Evolutionary conservation across 2,888 invertebrate genomes (phyloP), one percentile per base, ranked within the genome.

Genomic region (Cyclophora albipunctata): DNA sequence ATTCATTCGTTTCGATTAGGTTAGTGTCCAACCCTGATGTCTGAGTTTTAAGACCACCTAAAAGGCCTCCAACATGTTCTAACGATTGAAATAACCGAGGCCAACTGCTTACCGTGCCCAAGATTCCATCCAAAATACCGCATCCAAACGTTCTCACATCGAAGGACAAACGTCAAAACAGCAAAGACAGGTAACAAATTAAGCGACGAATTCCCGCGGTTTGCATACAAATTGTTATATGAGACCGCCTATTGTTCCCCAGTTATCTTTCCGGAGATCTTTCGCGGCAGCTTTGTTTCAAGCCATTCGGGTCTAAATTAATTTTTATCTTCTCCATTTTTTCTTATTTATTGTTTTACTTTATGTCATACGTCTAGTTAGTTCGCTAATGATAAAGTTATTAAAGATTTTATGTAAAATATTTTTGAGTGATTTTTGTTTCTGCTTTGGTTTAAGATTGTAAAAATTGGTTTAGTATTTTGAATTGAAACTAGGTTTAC

Each of bases 141-240:
- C 49, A 63, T 72, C 67, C 58, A 66, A 37, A 7, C 40, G 20
- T 44, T 46, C 2, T 40, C 4, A 46, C 3, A 34, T 50, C 42
- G 34, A 37, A 45, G 47, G 41, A 48, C 51, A 69, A 65, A 71
- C 62, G 71, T 77, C 75, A 68, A 75, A 75, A 67, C 59, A 37
- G 58, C 63, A 71, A 66, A 75, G 69, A 79, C 80, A 79, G 69
- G 72, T 63, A 75, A 75, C 76, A 75, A 74, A 78, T 82, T 78
- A 78, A 75, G 71, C 75, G 70, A 75, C 75, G 65, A 59, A 71
- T 82, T 84, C 83, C 81, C 84, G 78, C 75, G 78, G 70, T 74
- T 76, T 71, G 71, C 76, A 76, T 78, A 83, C 82, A 82, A 84
- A 84, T 84, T 84, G 81, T 78, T 82, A 69, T 78, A 78, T 72